Percentiles rank a stretch among this genome's conserved stretches.
These are phyloP conservation scores for Eubucco bourcierii DNA, from an alignment of 2,113 vertebrate genomes.

Conservation along the genomic window DNA sequence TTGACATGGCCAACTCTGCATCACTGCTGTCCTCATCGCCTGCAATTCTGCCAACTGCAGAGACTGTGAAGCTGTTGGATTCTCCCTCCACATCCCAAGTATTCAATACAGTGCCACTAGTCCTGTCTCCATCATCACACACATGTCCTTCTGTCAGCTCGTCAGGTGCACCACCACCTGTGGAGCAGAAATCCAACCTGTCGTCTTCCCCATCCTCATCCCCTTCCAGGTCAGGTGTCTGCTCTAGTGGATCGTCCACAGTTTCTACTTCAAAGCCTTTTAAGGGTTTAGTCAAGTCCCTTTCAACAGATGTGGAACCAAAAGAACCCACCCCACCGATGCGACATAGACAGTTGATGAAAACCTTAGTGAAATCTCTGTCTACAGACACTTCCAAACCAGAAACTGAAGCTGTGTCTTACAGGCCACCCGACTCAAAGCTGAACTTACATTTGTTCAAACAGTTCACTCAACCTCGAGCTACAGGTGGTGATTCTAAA, in stretches of 20 bases:
- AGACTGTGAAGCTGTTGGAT: constrained; percentile 71
- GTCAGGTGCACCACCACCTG: constrained; percentile 68
- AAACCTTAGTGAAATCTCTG: constrained; percentile 94
- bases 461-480: constrained; percentile 94
- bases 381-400: constrained; percentile 91
- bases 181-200: constrained; percentile 77
- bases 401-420: constrained; percentile 80
- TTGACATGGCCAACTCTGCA: constrained; percentile 68
- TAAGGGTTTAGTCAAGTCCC: constrained; percentile 90
- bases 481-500: constrained; percentile 90
- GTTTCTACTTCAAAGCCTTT: constrained; percentile 86
- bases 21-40: constrained; percentile 39
- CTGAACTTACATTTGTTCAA: constrained; percentile 96
- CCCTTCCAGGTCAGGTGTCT: constrained; percentile 80
- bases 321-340: constrained; percentile 79
- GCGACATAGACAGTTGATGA: constrained; percentile 94
- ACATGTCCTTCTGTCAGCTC: constrained; percentile 63
- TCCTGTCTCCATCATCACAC: constrained; percentile 74
- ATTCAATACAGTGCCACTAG: constrained; percentile 75
- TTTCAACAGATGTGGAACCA: constrained; percentile 92
- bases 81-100: constrained; percentile 57
- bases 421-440: constrained; percentile 85
- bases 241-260: constrained; percentile 71
- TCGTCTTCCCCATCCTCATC: constrained; percentile 80
- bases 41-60: constrained; percentile 60